phyloP scores from a whole-genome alignment of 2,113 vertebrate species.

The Sander lucioperca region DNA sequence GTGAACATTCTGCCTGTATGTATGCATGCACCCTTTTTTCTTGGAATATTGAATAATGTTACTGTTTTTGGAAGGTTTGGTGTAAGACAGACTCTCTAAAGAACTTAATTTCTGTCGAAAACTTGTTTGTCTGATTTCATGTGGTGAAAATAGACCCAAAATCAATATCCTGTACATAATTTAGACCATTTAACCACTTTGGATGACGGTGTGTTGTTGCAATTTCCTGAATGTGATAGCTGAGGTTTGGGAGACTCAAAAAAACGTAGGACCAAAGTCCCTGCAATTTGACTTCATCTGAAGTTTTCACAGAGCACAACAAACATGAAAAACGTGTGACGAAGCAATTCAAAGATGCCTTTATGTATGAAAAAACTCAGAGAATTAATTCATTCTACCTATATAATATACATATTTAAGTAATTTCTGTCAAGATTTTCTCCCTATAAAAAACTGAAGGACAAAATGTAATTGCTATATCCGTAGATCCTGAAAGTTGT shows the following conservation, averaged over 20 bases:
- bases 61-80: too few species aligned
- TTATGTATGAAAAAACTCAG: neutral
- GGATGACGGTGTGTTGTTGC: neutral
- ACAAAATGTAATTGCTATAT: neutral
- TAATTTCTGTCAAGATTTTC: neutral
- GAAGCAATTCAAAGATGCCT: neutral
- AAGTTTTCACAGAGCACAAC: constrained; percentile 9
- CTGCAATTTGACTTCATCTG: neutral
- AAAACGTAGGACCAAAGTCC: neutral
- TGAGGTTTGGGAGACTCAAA: neutral
- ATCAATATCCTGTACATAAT: neutral
- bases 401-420: neutral
- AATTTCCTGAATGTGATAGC: constrained; percentile 7
- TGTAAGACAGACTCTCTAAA: too few species aligned
- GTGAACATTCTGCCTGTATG: neutral
- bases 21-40: too few species aligned
- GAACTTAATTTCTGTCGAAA: too few species aligned
- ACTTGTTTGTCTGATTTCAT: neutral
- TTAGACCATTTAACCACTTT: neutral
- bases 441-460: neutral
- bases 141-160: neutral
- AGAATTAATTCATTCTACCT: neutral
- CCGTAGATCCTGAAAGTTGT: neutral
- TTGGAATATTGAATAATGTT: too few species aligned
- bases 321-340: neutral